Conservation (phyloP, 2,113 vertebrate species). For the Gobiocypris rarus region DNA sequence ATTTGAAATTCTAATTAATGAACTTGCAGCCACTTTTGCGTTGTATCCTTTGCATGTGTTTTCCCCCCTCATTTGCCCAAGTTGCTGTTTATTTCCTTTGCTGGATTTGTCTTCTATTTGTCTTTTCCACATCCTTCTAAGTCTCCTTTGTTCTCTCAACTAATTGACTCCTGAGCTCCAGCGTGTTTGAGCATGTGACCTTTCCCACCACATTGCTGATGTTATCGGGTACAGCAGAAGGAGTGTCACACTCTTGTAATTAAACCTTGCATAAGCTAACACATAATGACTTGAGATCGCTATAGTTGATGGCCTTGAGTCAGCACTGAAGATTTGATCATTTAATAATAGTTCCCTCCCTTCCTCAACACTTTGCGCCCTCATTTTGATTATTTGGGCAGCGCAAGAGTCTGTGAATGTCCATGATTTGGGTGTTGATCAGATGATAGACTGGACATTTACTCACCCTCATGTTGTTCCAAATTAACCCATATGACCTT, state of each 20-base stretch:
- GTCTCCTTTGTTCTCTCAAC: constrained; percentile 9
- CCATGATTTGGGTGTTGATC: not conserved
- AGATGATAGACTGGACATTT: not conserved
- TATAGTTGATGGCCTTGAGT: constrained; percentile 34
- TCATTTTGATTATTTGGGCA: not conserved
- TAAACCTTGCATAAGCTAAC: constrained; percentile 38
- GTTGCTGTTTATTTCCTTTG: constrained; percentile 55
- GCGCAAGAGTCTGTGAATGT: not conserved
- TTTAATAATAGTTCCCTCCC: constrained; percentile 16
- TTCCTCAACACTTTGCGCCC: not conserved
- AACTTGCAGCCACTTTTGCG: constrained; percentile 73
- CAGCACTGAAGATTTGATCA: constrained; percentile 28
- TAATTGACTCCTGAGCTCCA: constrained; percentile 37
- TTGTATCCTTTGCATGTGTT: not conserved
- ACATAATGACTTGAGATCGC: constrained; percentile 37
- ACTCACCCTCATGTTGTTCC: not conserved
- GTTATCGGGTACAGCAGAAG: constrained; percentile 34
- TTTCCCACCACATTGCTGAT: constrained; percentile 4
- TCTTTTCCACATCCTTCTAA: constrained; percentile 63
- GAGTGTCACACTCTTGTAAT: constrained; percentile 43
- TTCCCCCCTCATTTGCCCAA: not conserved
- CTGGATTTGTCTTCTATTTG: constrained; percentile 67
- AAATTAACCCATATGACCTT: not conserved
- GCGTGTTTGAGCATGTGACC: constrained; percentile 22
- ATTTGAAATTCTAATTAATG: constrained; percentile 83